A percentile compares a stretch with the other conserved stretches of the same genome.
Conservation (phyloP, 2,888 invertebrate species). For the Nesidiocoris tenuis region DNA sequence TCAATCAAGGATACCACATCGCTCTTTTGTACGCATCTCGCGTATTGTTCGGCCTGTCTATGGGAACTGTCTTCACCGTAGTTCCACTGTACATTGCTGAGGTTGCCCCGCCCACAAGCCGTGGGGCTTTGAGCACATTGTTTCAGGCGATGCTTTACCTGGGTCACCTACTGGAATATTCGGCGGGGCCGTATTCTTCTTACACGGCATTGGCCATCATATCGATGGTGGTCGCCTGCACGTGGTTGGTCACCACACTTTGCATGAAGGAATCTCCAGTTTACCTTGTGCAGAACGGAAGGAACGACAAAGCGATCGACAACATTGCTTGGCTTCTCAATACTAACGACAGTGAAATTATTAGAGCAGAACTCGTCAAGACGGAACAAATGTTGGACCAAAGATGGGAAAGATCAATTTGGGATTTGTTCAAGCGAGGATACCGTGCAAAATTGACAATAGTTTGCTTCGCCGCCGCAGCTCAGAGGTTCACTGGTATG, state of each 20-base stretch:
- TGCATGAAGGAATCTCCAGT: slow-evolving; percentile 49
- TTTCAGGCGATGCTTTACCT: slow-evolving; percentile 49
- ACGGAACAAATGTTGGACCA: slow-evolving; percentile 16
- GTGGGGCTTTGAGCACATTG: slow-evolving; percentile 48
- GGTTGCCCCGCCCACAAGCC: slow-evolving; percentile 45
- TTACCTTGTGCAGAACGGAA: slow-evolving; percentile 43
- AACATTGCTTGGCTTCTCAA: slow-evolving; percentile 37
- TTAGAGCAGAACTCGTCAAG: slow-evolving; percentile 20
- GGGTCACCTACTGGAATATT: slow-evolving; percentile 49
- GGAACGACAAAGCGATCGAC: slow-evolving; percentile 39
- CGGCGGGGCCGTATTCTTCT: slow-evolving; percentile 47
- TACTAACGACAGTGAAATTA: slow-evolving; percentile 10
- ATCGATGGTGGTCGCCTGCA: slow-evolving; percentile 44
- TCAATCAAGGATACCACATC: slow-evolving; percentile 38
- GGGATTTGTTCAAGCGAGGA: slow-evolving; percentile 37
- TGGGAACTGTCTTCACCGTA: slow-evolving; percentile 49
- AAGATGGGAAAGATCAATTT: slow-evolving; percentile 15
- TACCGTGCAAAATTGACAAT: slow-evolving; percentile 47
- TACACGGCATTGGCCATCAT: slow-evolving; percentile 44
- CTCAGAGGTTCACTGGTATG: slow-evolving; percentile 50
- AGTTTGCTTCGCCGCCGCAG: slow-evolving; percentile 48
- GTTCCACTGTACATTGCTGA: slow-evolving; percentile 50
- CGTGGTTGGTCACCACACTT: slow-evolving; percentile 43
- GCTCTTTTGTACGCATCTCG: slow-evolving; percentile 45
- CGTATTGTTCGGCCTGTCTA: slow-evolving; percentile 49